Evolutionary conservation across 2,888 invertebrate genomes (phyloP).

Genomic region (Lymantria dispar): DNA sequence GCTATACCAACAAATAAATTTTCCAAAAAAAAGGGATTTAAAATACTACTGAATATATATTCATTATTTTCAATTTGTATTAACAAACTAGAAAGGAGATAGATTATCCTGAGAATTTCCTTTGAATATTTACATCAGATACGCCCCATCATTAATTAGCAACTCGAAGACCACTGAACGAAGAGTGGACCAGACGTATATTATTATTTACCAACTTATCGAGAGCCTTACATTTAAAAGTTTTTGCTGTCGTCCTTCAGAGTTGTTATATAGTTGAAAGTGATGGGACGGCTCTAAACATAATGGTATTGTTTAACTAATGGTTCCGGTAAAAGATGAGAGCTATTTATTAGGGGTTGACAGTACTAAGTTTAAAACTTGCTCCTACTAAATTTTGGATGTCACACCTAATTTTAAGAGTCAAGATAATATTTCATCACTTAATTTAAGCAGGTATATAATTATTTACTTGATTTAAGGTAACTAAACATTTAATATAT

Average conservation of each 20-base stretch:
- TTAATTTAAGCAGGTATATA: no score
- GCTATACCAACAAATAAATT: no score
- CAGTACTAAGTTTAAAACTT: slow-evolving; percentile 20
- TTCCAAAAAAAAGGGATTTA: no score
- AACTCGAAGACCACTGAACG: slow-evolving; percentile 40
- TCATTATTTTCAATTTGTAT: neutral
- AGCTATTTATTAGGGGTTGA: slow-evolving; percentile 53
- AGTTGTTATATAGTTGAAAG: slow-evolving; percentile 5
- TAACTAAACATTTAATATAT: no score
- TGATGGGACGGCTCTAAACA: slow-evolving; percentile 24
- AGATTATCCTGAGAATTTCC: slow-evolving; percentile 16
- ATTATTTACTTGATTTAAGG: no score
- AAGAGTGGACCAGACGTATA: slow-evolving; percentile 42
- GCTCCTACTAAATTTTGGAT: neutral
- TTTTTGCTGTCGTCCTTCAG: slow-evolving; percentile 13
- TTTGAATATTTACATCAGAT: slow-evolving; percentile 32
- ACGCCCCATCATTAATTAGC: slow-evolving; percentile 50
- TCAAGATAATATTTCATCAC: no score
- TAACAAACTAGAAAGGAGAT: neutral
- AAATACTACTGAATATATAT: no score
- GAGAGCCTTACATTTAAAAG: slow-evolving; percentile 23
- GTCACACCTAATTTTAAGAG: no score
- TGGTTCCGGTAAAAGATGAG: slow-evolving; percentile 58
- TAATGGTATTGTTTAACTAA: slow-evolving; percentile 50
- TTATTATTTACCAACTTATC: slow-evolving; percentile 34